Base-by-base conservation (phyloP, 2,888 invertebrate genomes). In the Epirrita christyi region DNA sequence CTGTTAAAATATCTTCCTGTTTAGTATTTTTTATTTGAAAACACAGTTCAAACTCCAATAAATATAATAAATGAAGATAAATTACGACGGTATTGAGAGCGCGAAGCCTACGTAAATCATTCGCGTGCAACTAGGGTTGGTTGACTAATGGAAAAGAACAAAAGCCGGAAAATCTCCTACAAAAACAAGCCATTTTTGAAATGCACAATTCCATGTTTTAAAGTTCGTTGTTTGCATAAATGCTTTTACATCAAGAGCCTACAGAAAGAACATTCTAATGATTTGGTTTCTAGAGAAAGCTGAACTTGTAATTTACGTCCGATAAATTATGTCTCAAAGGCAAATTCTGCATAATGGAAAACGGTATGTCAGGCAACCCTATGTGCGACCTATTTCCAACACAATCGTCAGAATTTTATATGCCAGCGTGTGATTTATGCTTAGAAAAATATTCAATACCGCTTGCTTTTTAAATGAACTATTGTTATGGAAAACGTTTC, bases 31-130 rank as follows among this genome's bases (percentile, higher is more conserved):
- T 59, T 59, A 54, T 59, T 59, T 54, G 41, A 55, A 64, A 59
- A 54, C 42, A 55, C 54, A n/a, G 54, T 59, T 59, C 54, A 56
- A 59, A 60, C 55, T 60, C 53, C 51, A 51, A 56, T 51, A 46
- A 63, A 61, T 62, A 61, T 64, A 59, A 59, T 63, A 63, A 62
- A 61, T 65, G 59, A 49, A 55, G 63, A 65, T 58, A 63, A 67
- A 65, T 56, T 55, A 49, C 43, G 36, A 13, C 53, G 40, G 55
- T 59, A 61, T 59, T 53, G 64, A 61, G 60, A 59, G 57, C 48
- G 45, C 51, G 56, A 58, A 61, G 59, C 59, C 59, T 55, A 49
- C 64, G 61, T 68, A 67, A 68, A 68, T 68, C 67, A 67, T 55
- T 53, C 57, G 38, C n/a, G 62, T 38, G 29, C 38, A 11, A 13